Conservation (phyloP, 2,888 invertebrate species). For the Agrenia bidenticulata region DNA sequence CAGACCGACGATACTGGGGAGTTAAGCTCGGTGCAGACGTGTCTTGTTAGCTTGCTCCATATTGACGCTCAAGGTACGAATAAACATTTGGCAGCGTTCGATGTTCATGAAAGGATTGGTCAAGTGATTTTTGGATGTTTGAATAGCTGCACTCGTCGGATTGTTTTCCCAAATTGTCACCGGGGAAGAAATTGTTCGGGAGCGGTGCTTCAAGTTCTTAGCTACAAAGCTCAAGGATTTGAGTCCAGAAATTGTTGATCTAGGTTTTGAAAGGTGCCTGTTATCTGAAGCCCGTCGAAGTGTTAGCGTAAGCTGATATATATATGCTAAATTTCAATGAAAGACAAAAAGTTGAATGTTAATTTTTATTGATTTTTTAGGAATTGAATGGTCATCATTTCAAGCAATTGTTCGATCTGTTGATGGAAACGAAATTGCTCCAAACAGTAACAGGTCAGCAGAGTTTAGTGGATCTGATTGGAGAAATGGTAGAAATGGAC, state of each 20-base stretch:
- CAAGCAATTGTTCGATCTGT: slow-evolving; percentile 80
- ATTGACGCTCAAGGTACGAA: slow-evolving; percentile 66
- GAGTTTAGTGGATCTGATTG: slow-evolving; percentile 80
- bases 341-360: slow-evolving; percentile 9
- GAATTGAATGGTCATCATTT: slow-evolving; percentile 92
- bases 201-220: slow-evolving; percentile 84
- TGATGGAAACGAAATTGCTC: slow-evolving; percentile 77
- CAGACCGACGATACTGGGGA: slow-evolving; percentile 84
- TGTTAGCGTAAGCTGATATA: slow-evolving; percentile 63
- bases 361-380: slow-evolving; percentile 57
- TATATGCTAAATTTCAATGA: slow-evolving; percentile 1
- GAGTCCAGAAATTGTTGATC: slow-evolving; percentile 74
- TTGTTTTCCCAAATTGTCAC: slow-evolving; percentile 69
- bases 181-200: slow-evolving; percentile 75
- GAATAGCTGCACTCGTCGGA: slow-evolving; percentile 65
- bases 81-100: background rate
- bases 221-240: slow-evolving; percentile 77
- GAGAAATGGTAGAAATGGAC: slow-evolving; percentile 81
- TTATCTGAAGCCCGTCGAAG: slow-evolving; percentile 83
- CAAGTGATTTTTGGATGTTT: slow-evolving; percentile 54
- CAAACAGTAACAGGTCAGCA: slow-evolving; percentile 81
- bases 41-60: slow-evolving; percentile 75
- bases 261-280: slow-evolving; percentile 81
- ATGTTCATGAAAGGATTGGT: background rate
- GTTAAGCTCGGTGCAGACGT: slow-evolving; percentile 78